These are phyloP conservation scores for Mionectes olivaceus DNA, from an alignment of 2,797 vertebrate species.

Conservation along the genomic window DNA sequence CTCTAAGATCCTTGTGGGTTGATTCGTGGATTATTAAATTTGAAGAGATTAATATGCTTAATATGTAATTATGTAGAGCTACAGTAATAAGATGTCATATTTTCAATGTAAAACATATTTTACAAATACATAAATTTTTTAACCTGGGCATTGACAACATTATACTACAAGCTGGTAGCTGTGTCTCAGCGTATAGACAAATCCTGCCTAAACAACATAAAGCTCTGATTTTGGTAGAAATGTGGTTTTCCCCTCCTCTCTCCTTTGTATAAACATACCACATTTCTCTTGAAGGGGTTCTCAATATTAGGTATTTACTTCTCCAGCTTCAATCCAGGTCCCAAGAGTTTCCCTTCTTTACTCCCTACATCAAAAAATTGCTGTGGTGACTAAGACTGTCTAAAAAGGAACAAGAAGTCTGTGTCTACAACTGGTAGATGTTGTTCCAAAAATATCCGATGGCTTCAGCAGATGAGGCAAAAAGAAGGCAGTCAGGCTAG, in stretches of 20 bases:
- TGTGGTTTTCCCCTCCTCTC: not conserved
- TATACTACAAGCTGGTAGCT: not conserved
- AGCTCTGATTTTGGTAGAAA: not conserved
- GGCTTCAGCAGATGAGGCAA: not conserved
- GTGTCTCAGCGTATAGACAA: not conserved
- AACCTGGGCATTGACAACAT: not conserved
- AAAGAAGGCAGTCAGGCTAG: not conserved
- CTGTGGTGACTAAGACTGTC: not conserved
- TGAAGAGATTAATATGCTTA: slow-evolving; percentile 19
- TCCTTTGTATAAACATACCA: not conserved
- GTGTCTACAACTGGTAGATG: not conserved
- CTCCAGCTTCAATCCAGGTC: not conserved
- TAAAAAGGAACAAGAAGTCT: not conserved
- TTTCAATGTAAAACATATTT: not conserved
- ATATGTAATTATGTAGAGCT: not conserved
- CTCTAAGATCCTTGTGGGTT: not conserved
- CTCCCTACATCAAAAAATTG: not conserved
- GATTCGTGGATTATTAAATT: slow-evolving; percentile 42
- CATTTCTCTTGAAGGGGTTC: not conserved
- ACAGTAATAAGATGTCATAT: not conserved
- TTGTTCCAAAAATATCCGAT: not conserved
- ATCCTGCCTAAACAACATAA: not conserved
- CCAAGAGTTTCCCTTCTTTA: not conserved
- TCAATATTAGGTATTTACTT: not conserved
- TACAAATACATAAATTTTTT: not conserved